Conservation (phyloP, 1,140 invertebrate genomes). For the Drosophila rufa region DNA sequence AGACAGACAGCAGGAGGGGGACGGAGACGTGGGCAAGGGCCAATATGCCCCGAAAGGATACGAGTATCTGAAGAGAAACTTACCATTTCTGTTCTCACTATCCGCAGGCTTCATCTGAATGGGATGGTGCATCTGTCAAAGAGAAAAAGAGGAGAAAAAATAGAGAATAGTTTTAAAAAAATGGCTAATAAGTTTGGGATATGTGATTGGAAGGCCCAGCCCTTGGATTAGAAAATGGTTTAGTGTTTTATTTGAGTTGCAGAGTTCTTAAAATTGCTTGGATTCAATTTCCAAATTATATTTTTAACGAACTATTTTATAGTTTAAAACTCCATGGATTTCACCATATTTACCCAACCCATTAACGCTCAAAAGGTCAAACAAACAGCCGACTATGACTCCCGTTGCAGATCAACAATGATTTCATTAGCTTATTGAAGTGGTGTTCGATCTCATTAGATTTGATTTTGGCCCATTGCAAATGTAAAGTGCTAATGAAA, state of each 20-base stretch:
- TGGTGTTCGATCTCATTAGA: constrained; percentile 34
- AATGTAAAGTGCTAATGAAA: constrained; percentile 63
- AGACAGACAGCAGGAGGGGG: constrained; percentile 3
- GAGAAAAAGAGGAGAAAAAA: constrained; percentile 51
- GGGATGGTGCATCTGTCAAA: constrained; percentile 99
- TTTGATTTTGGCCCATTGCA: constrained; percentile 16
- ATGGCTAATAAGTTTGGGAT: constrained; percentile 19
- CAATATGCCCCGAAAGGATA: constrained; percentile 42
- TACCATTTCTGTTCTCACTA: constrained; percentile 99
- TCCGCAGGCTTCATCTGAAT: constrained; percentile 99
- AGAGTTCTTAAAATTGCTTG: not conserved
- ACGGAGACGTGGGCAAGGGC: constrained; percentile 4
- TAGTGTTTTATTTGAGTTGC: not conserved
- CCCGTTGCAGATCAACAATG: constrained; percentile 4
- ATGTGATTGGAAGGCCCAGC: constrained; percentile 2
- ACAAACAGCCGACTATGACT: not conserved
- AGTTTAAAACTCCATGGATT: not conserved
- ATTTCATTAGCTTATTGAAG: constrained; percentile 34
- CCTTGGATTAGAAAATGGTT: not conserved
- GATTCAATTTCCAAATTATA: not conserved
- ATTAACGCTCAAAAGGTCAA: not conserved
- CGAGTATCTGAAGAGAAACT: constrained; percentile 85
- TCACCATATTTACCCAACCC: not conserved
- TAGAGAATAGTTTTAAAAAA: constrained; percentile 16
- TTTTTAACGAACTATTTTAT: no score